phyloP scores from a whole-genome alignment of 35 echinoderm and acorn worm species.

The Acanthaster planci region DNA sequence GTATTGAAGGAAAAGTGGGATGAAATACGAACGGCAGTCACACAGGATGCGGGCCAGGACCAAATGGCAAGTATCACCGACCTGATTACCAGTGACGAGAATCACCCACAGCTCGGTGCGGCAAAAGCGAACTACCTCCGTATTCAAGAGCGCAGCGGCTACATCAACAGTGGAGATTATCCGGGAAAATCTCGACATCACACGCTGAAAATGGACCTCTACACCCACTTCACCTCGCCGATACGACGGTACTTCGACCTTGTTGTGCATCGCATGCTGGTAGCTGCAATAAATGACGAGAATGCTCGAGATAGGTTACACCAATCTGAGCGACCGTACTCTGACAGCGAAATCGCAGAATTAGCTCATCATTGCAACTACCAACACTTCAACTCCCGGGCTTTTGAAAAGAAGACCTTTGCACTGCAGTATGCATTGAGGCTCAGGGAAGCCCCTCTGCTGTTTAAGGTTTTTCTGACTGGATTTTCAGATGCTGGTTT shows the following conservation, averaged over 20 bases:
- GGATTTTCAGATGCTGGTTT: slow-evolving; percentile 35
- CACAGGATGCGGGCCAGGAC: not conserved
- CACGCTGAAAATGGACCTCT: slow-evolving; percentile 51
- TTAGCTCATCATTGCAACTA: slow-evolving; percentile 73
- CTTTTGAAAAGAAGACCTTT: slow-evolving; percentile 60
- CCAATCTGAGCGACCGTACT: slow-evolving; percentile 36
- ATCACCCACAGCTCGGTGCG: slow-evolving; percentile 78
- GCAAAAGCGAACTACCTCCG: slow-evolving; percentile 49
- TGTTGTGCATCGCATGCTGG: slow-evolving; percentile 77
- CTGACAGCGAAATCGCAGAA: slow-evolving; percentile 39
- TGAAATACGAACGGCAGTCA: not conserved
- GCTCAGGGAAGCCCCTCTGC: slow-evolving; percentile 49
- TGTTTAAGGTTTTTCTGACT: slow-evolving; percentile 37
- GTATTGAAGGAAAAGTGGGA: slow-evolving; percentile 18
- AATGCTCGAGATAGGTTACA: not conserved
- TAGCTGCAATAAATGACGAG: slow-evolving; percentile 39
- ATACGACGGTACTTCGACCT: slow-evolving; percentile 92
- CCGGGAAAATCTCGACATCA: slow-evolving; percentile 39
- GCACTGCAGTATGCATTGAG: slow-evolving; percentile 58
- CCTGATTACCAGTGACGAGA: slow-evolving; percentile 58
- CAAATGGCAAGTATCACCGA: slow-evolving; percentile 10
- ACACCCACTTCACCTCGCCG: slow-evolving; percentile 95
- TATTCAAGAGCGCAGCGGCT: slow-evolving; percentile 48
- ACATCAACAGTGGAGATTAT: slow-evolving; percentile 62
- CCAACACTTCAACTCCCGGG: slow-evolving; percentile 46